Percentiles rank a stretch among this genome's conserved stretches.
These are phyloP conservation scores for Polypedilum vanderplanki DNA, from an alignment of 1,140 invertebrate species.

Conservation along the genomic window DNA sequence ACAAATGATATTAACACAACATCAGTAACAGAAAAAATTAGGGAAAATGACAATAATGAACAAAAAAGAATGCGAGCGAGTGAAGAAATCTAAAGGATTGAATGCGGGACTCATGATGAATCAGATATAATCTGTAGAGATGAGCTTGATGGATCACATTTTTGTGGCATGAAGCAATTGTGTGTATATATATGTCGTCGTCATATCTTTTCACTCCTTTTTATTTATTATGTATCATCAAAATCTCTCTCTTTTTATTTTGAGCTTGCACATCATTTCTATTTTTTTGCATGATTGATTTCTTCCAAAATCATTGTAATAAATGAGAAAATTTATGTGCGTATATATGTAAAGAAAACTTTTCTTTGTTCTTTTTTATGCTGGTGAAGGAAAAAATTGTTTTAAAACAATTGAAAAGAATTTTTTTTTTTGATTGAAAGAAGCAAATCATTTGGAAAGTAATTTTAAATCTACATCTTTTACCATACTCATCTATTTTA, in stretches of 20 bases:
- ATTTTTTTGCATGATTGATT: no score
- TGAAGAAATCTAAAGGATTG: conserved; percentile 18
- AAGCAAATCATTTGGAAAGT: no score
- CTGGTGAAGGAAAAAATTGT: no score
- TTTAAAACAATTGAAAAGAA: no score
- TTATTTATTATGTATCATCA: conserved; percentile 7
- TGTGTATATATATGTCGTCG: background rate
- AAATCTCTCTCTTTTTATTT: background rate
- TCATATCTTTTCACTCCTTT: conserved; percentile 5
- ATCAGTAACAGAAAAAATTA: background rate
- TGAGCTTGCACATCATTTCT: background rate
- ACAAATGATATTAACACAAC: background rate
- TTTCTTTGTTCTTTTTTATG: no score
- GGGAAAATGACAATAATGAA: background rate
- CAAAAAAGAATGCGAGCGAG: background rate
- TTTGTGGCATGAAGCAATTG: conserved; percentile 3
- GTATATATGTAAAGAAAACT: no score
- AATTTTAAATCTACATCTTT: no score
- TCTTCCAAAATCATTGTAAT: no score
- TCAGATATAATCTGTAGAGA: conserved; percentile 9
- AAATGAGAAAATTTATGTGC: no score
- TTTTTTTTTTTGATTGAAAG: no score
- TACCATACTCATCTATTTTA: no score
- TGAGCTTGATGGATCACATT: conserved; percentile 16
- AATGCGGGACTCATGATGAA: background rate